Conservation (phyloP, 2,888 invertebrate species). For the Rhamnusium bicolor region DNA sequence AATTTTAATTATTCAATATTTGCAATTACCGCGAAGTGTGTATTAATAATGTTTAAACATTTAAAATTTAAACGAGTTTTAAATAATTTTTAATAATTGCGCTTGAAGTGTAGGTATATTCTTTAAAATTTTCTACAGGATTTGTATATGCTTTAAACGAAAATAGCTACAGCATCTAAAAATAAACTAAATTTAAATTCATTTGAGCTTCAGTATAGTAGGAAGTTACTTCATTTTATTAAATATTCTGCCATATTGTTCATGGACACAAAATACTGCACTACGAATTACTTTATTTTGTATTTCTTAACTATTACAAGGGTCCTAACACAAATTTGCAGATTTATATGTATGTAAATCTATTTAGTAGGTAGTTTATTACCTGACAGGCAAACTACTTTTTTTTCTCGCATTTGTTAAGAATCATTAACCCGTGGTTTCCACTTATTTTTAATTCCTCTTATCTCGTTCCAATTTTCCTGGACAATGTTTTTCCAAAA, state of each 20-base stretch:
- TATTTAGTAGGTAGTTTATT: too few species aligned
- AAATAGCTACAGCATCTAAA: conserved; percentile 61
- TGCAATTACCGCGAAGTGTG: background rate
- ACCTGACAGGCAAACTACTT: background rate
- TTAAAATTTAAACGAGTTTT: background rate
- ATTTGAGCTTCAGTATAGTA: conserved; percentile 58
- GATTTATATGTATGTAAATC: background rate
- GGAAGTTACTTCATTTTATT: conserved; percentile 59
- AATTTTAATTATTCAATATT: background rate
- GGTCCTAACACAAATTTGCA: too few species aligned
- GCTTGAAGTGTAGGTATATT: conserved; percentile 10
- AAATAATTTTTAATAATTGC: conserved; percentile 4
- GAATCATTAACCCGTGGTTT: background rate
- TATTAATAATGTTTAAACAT: background rate
- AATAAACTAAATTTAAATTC: conserved; percentile 60
- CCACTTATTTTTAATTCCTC: background rate
- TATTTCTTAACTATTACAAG: background rate
- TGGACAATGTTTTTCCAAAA: background rate
- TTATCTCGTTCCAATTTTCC: background rate
- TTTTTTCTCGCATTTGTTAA: background rate
- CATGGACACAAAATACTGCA: background rate
- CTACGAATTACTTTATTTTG: background rate
- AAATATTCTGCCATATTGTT: conserved; percentile 31
- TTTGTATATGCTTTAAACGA: conserved; percentile 61
- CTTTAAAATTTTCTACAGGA: conserved; percentile 54